phyloP scores from a whole-genome alignment of 2,797 vertebrate species.

The Megalops cyprinoides region DNA sequence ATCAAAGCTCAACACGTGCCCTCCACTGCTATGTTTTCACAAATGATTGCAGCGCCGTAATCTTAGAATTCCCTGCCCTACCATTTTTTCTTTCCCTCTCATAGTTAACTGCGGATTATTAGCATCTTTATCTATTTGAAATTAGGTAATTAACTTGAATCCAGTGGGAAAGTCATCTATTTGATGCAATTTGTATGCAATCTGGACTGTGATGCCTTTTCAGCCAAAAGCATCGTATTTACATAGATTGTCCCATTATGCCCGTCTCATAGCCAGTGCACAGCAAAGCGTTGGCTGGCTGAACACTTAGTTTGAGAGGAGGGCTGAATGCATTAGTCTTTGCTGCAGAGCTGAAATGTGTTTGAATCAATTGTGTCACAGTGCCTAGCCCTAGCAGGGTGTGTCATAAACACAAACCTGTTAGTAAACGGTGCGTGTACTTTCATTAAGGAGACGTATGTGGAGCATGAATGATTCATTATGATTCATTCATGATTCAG shows the following conservation, averaged over 20 bases:
- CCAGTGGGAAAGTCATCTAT: background rate
- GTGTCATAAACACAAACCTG: background rate
- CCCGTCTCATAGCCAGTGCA: background rate
- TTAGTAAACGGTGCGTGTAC: background rate
- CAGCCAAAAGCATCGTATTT: background rate
- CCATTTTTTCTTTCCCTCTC: background rate
- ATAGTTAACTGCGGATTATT: background rate
- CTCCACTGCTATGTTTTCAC: background rate
- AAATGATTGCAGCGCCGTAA: background rate
- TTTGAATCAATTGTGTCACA: background rate
- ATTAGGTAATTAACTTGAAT: constrained; percentile 5
- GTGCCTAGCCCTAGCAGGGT: background rate
- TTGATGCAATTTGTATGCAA: constrained; percentile 1
- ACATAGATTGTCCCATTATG: background rate
- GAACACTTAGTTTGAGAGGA: background rate
- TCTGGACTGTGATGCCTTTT: background rate
- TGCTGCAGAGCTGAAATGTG: background rate
- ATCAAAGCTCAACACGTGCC: no score
- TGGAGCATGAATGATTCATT: background rate
- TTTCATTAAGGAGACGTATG: constrained; percentile 1
- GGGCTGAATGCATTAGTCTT: background rate
- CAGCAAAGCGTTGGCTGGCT: background rate
- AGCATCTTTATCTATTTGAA: background rate
- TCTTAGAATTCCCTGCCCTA: background rate
- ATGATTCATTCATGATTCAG: no score